Evolutionary conservation across 92 coral and sea anemone species (phyloP), one percentile per base, ranked within the genome.

Genomic region (Epizoanthus scotinus): DNA sequence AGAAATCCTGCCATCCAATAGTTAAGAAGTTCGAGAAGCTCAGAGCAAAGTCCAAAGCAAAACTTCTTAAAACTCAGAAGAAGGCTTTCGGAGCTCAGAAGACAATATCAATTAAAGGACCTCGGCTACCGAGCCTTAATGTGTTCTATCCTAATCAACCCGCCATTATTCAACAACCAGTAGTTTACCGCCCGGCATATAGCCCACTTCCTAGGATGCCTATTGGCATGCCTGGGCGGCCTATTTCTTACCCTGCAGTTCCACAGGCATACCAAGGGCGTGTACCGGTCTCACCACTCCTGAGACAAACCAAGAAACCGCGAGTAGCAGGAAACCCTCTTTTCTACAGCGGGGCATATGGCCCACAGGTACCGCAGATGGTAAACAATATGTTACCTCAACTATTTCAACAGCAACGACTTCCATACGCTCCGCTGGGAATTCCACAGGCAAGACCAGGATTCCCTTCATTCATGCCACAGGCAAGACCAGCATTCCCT

Each of bases 1-100:
- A 75, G 22, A 75, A 63, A 75, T 75, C 81, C 6, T 75, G 81
- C 61, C 81, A 75, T 21, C 81, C 81, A 58, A 44, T 54, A 58
- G 81, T 75, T 18, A 75, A 59, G 38, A 58, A 75, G 29, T 75
- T 75, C 58, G 81, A 75, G 67, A 59, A 75, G 36, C 40, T 31
- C 15, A 75, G 81, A 40, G 68, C 68, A 21, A 59, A 75, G 68
- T 75, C 81, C 13, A 24, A 60, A 75, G 57, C 67, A 38, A 75
- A 75, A 40, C 69, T 75, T 3, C 81, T 52, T 25, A 75, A 36
- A 40, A 2, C 61, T 31, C 63, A 75, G 40, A 49, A 74, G 67
- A 68, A 68, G n/a, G 44, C 70, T 26, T 63, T 26, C 3, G 67
- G 19, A 0, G 62, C 63, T 18, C 31, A 73, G 8, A 73, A 54